A percentile compares a stretch with the other conserved stretches of the same genome.
These are phyloP conservation scores for Rhinoderma darwinii DNA, from an alignment of 2,113 vertebrate genomes.

Conservation along the genomic window DNA sequence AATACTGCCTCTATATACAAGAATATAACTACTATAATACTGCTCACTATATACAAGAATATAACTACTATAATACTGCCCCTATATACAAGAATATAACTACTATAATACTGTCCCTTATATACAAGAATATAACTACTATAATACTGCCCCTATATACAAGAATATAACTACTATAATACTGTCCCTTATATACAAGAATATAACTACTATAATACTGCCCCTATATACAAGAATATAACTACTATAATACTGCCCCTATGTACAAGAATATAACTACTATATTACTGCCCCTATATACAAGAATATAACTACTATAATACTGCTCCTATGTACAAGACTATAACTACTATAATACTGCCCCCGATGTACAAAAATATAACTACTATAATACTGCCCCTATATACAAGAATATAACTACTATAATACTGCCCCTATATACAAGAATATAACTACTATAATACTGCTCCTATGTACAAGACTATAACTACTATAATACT, in stretches of 20 bases:
- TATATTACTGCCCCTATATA: no score
- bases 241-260: no score
- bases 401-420: not conserved
- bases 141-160: not conserved
- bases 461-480: no score
- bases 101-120: not conserved
- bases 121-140: not conserved
- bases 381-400: not conserved
- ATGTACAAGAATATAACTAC: no score
- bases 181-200: no score
- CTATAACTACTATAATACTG: not conserved
- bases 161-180: not conserved
- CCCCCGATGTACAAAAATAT: not conserved
- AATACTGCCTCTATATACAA: no score
- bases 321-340: not conserved
- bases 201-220: no score
- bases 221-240: no score
- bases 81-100: not conserved
- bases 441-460: no score
- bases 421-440: not conserved
- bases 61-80: not conserved
- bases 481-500: no score
- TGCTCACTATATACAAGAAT: not conserved
- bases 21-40: conserved; percentile 1
- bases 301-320: no score